Evolutionary conservation across 1,140 invertebrate species (phyloP).

Genomic region (Sweltsa coloradensis): DNA sequence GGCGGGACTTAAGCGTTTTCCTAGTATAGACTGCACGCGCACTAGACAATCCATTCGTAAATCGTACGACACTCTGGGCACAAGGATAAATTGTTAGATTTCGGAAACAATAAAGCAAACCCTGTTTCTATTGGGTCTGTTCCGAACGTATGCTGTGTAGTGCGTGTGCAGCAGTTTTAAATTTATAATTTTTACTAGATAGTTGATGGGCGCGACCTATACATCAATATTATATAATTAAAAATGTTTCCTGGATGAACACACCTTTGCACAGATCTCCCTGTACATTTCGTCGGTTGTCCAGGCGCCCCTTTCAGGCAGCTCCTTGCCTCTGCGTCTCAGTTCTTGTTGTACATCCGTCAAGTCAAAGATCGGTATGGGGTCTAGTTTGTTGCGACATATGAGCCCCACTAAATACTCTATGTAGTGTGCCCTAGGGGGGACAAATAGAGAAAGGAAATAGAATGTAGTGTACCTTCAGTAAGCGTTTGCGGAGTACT

Average conservation of each 20-base stretch:
- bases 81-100: neutral
- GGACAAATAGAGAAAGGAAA: slow-evolving; percentile 6
- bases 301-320: slow-evolving; percentile 53
- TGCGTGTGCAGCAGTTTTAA: neutral
- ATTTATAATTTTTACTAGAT: neutral
- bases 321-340: slow-evolving; percentile 59
- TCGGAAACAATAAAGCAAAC: neutral
- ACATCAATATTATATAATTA: neutral
- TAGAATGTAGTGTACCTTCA: slow-evolving; percentile 43
- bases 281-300: slow-evolving; percentile 55
- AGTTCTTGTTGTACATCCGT: slow-evolving; percentile 76
- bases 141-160: neutral
- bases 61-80: too few species aligned
- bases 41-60: too few species aligned
- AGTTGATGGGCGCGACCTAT: neutral
- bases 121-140: neutral
- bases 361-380: slow-evolving; percentile 72
- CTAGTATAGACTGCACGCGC: too few species aligned
- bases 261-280: slow-evolving; percentile 55
- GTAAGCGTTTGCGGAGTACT: slow-evolving; percentile 49
- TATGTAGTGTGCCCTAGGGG: slow-evolving; percentile 77
- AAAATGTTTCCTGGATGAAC: neutral
- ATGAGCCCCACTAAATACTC: slow-evolving; percentile 85
- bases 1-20: too few species aligned
- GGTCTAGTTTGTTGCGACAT: slow-evolving; percentile 69